Evolutionary conservation across 2,888 invertebrate species (phyloP), one percentile per base, ranked within the genome.

Genomic region (Agrenia bidenticulata): DNA sequence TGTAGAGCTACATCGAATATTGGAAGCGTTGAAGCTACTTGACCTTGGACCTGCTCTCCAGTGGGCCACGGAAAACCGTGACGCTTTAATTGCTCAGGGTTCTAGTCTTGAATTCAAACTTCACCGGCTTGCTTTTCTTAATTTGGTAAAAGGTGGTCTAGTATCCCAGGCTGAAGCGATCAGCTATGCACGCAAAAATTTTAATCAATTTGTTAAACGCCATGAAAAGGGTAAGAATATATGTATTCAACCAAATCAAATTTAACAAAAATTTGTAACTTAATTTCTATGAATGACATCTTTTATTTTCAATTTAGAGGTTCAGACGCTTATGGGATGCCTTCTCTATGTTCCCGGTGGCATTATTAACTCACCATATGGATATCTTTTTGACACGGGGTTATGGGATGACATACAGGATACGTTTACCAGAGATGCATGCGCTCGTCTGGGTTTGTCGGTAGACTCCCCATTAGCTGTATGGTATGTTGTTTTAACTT

Each of bases 351-450:
- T 92, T 67, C 88, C 87, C 7, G 86, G 87, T 77, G 92, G 90
- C n/a, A 85, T 92, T 66, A 84, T 85, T 69, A 60, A 64, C 7
- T 92, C 92, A 13, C 92, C 92, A 0, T 94, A 93, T 78, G 85
- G 86, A 76, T 85, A 86, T 78, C 83, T 92, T 61, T 82, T 90
- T 32, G 88, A 89, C 76, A 84, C 87, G 13, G 87, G 88, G 64
- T 85, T 89, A 78, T 93, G 92, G 92, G 81, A 86, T 78, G 93
- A 94, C 78, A 89, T 92, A 19, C 88, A 89, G 73, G 96, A 96
- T 79, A 85, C 91, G 72, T 98, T 97, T 80, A 87, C 92, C 27
- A 86, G 89, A 77, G 97, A 97, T 81, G 93, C 97, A 17, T 97
- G 97, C 81, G 86, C 89, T 64, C 83, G 96, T 63, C 84, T 96